phyloP scores from a whole-genome alignment of 2,888 invertebrate genomes.

The Cosmia pyralina region DNA sequence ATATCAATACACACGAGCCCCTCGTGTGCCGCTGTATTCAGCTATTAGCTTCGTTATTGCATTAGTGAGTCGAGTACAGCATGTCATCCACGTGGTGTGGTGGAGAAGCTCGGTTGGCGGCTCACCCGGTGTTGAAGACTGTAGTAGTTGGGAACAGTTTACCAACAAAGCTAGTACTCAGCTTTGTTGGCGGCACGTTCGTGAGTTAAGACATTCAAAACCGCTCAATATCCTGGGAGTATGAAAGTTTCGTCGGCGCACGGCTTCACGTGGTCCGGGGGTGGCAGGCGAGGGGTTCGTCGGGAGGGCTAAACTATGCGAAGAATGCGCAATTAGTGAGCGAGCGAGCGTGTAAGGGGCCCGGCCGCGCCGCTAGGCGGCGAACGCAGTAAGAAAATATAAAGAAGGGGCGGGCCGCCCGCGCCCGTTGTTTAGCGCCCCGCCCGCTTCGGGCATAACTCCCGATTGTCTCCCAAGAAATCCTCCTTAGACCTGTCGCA shows the following conservation, averaged over 20 bases:
- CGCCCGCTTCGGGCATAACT: constrained; percentile 90
- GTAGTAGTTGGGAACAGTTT: constrained; percentile 84
- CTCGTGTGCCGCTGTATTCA: constrained; percentile 14
- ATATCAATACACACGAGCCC: too few species aligned
- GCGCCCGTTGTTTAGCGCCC: constrained; percentile 90
- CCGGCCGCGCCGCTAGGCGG: constrained; percentile 90
- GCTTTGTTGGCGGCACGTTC: constrained; percentile 83
- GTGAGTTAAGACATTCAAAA: constrained; percentile 91
- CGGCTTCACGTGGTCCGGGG: constrained; percentile 90
- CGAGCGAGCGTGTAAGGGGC: constrained; percentile 93
- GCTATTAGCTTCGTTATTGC: constrained; percentile 38
- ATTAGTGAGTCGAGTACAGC: constrained; percentile 49
- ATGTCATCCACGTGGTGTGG: constrained; percentile 64
- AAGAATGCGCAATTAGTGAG: constrained; percentile 99
- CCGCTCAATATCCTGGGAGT: constrained; percentile 90
- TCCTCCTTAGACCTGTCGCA: constrained; percentile 88
- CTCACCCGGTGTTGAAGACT: constrained; percentile 69
- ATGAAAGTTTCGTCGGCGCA: constrained; percentile 90
- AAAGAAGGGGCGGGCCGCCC: constrained; percentile 92
- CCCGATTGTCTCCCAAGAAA: constrained; percentile 90
- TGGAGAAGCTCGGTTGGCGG: constrained; percentile 63
- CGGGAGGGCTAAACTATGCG: constrained; percentile 97
- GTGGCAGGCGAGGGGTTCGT: constrained; percentile 89
- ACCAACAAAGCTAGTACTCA: constrained; percentile 82
- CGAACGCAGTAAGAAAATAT: constrained; percentile 92